phyloP scores from a whole-genome alignment of 30 jellyfish, hydroid and myxozoan genomes.

The Cassiopea andromeda region DNA sequence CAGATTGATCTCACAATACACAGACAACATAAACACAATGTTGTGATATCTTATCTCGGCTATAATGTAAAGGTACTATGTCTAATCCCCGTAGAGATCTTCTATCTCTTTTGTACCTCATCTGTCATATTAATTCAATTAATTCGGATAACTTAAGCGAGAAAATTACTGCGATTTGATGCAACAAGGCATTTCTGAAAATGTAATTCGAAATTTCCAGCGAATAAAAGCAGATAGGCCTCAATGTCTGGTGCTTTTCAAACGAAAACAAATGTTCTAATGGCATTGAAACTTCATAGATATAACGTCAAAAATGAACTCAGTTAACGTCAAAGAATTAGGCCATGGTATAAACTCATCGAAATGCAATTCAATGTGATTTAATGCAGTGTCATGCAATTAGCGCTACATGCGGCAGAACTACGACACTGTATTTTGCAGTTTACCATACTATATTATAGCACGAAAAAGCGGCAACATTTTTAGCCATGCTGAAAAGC shows the following conservation, averaged over 20 bases:
- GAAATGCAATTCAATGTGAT: too few relatives aligned
- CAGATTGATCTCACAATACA: not conserved
- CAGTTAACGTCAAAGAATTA: too few relatives aligned
- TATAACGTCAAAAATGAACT: not conserved
- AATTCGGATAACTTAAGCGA: not conserved
- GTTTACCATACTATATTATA: too few relatives aligned
- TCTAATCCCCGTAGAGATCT: not conserved
- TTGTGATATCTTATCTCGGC: not conserved
- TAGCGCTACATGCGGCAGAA: too few relatives aligned
- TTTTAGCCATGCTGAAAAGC: too few relatives aligned
- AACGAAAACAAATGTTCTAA: not conserved
- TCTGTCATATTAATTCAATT: not conserved
- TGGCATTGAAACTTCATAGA: not conserved
- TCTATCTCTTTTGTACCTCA: not conserved
- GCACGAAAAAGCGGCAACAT: too few relatives aligned
- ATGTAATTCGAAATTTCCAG: not conserved
- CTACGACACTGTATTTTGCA: too few relatives aligned
- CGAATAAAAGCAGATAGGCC: not conserved
- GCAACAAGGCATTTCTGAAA: not conserved
- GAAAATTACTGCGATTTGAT: not conserved
- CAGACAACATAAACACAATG: not conserved
- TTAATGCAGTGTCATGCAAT: too few relatives aligned
- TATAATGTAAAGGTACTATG: not conserved
- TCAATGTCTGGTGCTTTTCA: not conserved
- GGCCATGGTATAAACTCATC: too few relatives aligned